These are phyloP conservation scores for Argyresthia goedartella DNA, from an alignment of 2,888 invertebrate genomes.

Conservation along the genomic window DNA sequence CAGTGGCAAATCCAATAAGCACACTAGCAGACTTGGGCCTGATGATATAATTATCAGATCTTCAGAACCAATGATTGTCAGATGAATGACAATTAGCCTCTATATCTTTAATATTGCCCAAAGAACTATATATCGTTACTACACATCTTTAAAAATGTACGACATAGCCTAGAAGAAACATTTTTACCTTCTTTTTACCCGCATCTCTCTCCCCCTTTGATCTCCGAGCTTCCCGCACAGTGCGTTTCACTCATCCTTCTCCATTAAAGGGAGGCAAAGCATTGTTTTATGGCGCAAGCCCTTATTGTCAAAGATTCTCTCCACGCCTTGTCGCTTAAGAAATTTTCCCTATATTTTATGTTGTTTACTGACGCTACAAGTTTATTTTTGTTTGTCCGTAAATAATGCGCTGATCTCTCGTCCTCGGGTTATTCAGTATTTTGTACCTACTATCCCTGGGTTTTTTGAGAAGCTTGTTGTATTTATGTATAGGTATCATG, in stretches of 20 bases:
- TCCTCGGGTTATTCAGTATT: too few species aligned
- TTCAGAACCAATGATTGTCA: too few species aligned
- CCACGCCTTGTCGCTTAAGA: not conserved
- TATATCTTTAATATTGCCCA: not conserved
- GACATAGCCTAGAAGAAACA: not conserved
- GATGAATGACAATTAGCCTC: too few species aligned
- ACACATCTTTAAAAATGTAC: not conserved
- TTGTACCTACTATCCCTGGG: too few species aligned
- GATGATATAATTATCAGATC: too few species aligned
- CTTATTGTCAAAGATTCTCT: constrained; percentile 4
- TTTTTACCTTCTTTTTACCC: not conserved
- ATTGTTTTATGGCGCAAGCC: constrained; percentile 5
- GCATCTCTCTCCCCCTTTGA: not conserved
- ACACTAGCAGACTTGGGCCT: too few species aligned
- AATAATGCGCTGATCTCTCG: too few species aligned
- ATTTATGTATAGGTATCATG: too few species aligned
- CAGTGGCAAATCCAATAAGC: too few species aligned
- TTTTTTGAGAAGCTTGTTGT: too few species aligned
- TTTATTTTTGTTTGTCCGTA: too few species aligned
- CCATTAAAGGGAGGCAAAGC: constrained; percentile 1
- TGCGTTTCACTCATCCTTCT: not conserved
- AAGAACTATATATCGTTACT: not conserved
- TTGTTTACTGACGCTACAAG: not conserved
- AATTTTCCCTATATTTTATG: not conserved
- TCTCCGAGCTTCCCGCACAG: not conserved